phyloP scores from a whole-genome alignment of 2,888 invertebrate genomes.

The Ceriagrion tenellum region DNA sequence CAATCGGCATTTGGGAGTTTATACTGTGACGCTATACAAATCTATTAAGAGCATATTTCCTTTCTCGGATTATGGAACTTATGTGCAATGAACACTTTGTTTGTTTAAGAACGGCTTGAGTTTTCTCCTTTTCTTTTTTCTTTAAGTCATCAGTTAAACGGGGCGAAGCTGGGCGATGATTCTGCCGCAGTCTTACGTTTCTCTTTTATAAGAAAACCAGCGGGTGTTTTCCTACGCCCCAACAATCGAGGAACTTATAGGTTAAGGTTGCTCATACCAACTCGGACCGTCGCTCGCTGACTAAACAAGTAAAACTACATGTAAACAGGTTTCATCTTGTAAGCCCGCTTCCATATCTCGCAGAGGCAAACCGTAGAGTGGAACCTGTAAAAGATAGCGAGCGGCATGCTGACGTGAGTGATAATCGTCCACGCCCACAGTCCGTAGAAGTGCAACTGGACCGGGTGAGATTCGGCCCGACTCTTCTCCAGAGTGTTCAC shows the following conservation, averaged over 20 bases:
- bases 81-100: conserved; percentile 3
- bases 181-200: neutral
- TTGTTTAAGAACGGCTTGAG: neutral
- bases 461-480: conserved; percentile 93
- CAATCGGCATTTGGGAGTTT: neutral
- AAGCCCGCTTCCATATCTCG: conserved; percentile 97
- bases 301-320: conserved; percentile 81
- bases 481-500: conserved; percentile 96
- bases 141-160: neutral
- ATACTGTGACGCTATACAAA: conserved; percentile 47
- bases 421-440: conserved; percentile 98
- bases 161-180: neutral
- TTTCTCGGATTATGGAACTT: conserved; percentile 37
- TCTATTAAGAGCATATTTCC: conserved; percentile 32
- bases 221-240: neutral
- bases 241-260: neutral
- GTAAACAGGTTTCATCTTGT: conserved; percentile 93
- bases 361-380: conserved; percentile 97
- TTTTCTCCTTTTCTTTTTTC: neutral
- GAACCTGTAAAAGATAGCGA: conserved; percentile 95
- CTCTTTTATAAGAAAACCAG: neutral
- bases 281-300: neutral
- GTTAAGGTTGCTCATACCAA: neutral
- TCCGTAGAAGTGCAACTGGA: conserved; percentile 94
- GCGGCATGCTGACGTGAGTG: conserved; percentile 95